Evolutionary conservation across 2,797 vertebrate species (phyloP), one percentile per base, ranked within the genome.

Genomic region (Martes flavigula): DNA sequence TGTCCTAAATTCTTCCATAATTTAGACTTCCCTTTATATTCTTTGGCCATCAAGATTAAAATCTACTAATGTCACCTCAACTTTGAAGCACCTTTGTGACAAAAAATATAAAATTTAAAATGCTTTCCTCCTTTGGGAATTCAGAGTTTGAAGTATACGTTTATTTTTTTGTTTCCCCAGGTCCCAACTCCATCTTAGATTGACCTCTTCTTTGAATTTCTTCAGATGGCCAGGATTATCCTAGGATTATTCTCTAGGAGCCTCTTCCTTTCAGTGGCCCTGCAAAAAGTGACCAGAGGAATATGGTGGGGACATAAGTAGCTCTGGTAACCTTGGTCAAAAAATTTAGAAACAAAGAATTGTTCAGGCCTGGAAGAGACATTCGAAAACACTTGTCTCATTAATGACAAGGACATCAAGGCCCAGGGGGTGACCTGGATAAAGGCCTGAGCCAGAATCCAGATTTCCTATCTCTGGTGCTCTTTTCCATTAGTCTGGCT

Each of bases 141-240:
- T 62, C 40, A 92, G 23, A 12, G 18, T 86, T 90, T 94, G 23
- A 90, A 81, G 40, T 75, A 75, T 56, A 78, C 25, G 51, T 79
- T 77, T 88, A 89, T 58, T 83, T 83, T 46, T 90, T 96, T 96
- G n/a, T 93, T 94, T 93, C 54, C 70, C 87, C 77, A 98, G 97
- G 77, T 94, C 25, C 60, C 30, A 83, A 43, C 23, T 97, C 21
- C 60, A n/a, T 46, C 90, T 90, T 38, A 32, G 32, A 84, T 8
- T 51, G 82, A 56, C 77, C 12, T 93, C 56, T 92, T 88, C 93
- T 46, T 75, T 72, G 93, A 92, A 79, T 7, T 8, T 92, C 85
- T 38, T 56, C 40, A 32, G 66, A 88, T 38, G n/a, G 54, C 60
- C 72, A 96, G 62, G 58, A 77, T 30, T 27, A 35, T 17, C 35